These are phyloP conservation scores for Cynaeus angustus DNA, from an alignment of 2,888 invertebrate species.

Conservation along the genomic window DNA sequence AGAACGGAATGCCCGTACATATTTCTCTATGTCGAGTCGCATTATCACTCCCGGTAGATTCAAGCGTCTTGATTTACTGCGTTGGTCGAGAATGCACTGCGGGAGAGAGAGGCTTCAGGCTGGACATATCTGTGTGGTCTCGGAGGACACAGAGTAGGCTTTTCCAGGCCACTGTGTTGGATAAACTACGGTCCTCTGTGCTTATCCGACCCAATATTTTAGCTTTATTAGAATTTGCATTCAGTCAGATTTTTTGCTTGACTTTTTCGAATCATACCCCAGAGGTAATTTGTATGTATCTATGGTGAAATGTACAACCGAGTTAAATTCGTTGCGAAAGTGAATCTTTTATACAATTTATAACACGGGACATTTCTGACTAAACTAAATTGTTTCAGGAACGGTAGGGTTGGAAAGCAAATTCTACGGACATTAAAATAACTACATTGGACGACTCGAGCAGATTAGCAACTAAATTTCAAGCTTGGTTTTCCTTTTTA, in stretches of 20 bases:
- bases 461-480: no score
- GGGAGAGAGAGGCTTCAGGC: conserved; percentile 37
- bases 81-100: conserved; percentile 52
- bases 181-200: conserved; percentile 48
- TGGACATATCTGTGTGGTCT: conserved; percentile 54
- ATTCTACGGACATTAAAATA: no score
- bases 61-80: conserved; percentile 63
- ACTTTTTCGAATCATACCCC: conserved; percentile 37
- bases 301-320: not conserved
- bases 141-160: conserved; percentile 49
- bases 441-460: no score
- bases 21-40: conserved; percentile 62
- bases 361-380: no score
- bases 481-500: no score
- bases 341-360: not conserved
- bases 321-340: not conserved
- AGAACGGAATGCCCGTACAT: conserved; percentile 59
- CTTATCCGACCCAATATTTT: conserved; percentile 51
- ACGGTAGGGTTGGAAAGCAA: no score
- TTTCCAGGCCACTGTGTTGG: conserved; percentile 50
- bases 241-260: conserved; percentile 45
- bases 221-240: conserved; percentile 53
- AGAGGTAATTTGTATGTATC: conserved; percentile 37
- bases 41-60: conserved; percentile 66
- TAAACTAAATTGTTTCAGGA: no score